phyloP scores from a whole-genome alignment of 2,888 invertebrate species.

The Acanthosepion lycidas region DNA sequence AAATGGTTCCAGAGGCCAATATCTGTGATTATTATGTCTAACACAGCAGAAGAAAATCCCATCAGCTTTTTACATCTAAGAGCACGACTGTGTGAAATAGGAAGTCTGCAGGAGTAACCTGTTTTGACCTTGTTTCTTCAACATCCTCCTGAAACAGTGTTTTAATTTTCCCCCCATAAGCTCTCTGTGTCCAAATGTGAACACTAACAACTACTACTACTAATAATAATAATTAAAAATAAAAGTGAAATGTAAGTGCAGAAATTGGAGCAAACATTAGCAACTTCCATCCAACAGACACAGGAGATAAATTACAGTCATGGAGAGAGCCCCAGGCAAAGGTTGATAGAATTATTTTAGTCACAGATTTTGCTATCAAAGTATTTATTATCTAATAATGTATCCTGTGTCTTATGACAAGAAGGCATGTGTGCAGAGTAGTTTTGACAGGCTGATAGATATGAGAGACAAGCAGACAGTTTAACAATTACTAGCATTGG shows the following conservation, averaged over 20 bases:
- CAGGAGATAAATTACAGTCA: background rate
- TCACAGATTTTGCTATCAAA: conserved; percentile 18
- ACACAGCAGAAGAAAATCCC: conserved; percentile 13
- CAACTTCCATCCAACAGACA: background rate
- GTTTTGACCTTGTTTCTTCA: conserved; percentile 21
- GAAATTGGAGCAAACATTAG: background rate
- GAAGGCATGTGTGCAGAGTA: conserved; percentile 13
- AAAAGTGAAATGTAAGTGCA: too few species aligned
- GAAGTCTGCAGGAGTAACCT: background rate
- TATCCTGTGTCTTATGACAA: conserved; percentile 8
- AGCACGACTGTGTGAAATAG: background rate
- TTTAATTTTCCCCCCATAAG: background rate
- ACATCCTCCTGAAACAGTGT: background rate
- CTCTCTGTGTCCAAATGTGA: background rate
- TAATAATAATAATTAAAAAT: background rate
- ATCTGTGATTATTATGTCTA: background rate
- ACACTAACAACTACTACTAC: background rate
- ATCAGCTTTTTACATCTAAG: background rate
- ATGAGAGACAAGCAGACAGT: background rate
- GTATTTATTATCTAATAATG: background rate
- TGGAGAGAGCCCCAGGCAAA: background rate
- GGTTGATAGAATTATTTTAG: background rate
- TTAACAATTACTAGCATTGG: background rate
- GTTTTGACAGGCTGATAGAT: background rate
- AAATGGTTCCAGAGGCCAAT: conserved; percentile 22